Percentiles rank a stretch among this genome's conserved stretches.
phyloP scores from a whole-genome alignment of 2,888 invertebrate species.

The Pemphredon lugubris region DNA sequence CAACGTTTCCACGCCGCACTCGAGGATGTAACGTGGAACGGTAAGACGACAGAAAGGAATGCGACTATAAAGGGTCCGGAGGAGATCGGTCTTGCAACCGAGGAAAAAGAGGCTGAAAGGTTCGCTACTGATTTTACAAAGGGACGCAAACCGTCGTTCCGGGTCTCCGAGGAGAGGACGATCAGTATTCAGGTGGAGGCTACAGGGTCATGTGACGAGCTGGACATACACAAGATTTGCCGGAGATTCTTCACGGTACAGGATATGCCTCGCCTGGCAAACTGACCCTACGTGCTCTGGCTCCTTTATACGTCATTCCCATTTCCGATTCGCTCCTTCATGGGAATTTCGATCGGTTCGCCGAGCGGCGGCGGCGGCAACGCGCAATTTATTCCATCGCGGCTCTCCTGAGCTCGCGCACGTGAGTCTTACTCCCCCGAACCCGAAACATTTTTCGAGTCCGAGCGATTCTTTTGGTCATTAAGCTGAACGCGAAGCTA shows the following conservation, averaged over 20 bases:
- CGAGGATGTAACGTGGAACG: conserved; percentile 40
- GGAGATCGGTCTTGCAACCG: conserved; percentile 28
- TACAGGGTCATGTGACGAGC: conserved; percentile 69
- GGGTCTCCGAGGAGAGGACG: conserved; percentile 44
- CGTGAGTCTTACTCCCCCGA: conserved; percentile 22
- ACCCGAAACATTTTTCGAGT: conserved; percentile 26
- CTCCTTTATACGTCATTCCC: conserved; percentile 71
- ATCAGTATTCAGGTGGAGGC: conserved; percentile 68
- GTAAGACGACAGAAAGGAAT: conserved; percentile 51
- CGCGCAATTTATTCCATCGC: conserved; percentile 58
- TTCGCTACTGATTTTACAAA: conserved; percentile 74
- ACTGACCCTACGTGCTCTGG: conserved; percentile 75
- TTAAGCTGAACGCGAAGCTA: conserved; percentile 21
- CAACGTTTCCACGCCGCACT: conserved; percentile 23
- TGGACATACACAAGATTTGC: conserved; percentile 74
- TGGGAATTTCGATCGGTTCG: conserved; percentile 66
- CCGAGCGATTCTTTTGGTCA: conserved; percentile 28
- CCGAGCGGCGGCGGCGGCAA: conserved; percentile 27
- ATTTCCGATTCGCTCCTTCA: conserved; percentile 69
- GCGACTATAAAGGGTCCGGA: conserved; percentile 43
- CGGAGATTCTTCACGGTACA: conserved; percentile 71
- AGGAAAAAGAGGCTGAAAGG: conserved; percentile 64
- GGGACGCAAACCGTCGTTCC: conserved; percentile 65
- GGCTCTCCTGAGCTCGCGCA: conserved; percentile 15
- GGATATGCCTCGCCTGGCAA: conserved; percentile 73